phyloP scores from a whole-genome alignment of 2,888 invertebrate genomes.

The Autographa gamma region DNA sequence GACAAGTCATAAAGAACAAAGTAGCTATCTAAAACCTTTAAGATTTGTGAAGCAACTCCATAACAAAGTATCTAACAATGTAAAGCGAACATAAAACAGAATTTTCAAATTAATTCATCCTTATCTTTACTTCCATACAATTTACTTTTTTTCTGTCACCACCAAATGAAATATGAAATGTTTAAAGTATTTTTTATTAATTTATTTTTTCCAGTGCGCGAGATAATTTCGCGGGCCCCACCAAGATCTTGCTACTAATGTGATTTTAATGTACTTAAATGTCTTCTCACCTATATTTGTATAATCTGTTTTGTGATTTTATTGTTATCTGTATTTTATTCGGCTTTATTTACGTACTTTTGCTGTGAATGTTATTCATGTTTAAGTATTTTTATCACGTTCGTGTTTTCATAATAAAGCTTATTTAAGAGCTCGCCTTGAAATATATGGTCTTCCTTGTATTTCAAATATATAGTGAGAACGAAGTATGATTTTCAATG shows the following conservation, averaged over 20 bases:
- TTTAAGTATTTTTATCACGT: conserved; percentile 51
- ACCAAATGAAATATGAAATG: conserved; percentile 77
- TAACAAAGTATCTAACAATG: conserved; percentile 12
- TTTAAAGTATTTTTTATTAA: conserved; percentile 80
- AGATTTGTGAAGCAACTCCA: background rate
- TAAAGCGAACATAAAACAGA: conserved; percentile 28
- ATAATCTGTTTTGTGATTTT: conserved; percentile 75
- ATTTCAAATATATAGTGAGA: conserved; percentile 36
- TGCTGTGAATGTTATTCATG: conserved; percentile 48
- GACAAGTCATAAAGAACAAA: conserved; percentile 6
- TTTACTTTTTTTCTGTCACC: conserved; percentile 79
- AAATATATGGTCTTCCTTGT: conserved; percentile 24
- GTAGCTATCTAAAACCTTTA: background rate
- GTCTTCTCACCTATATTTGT: conserved; percentile 80
- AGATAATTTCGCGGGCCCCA: conserved; percentile 83
- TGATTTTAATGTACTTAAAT: conserved; percentile 88
- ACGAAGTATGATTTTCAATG: conserved; percentile 29
- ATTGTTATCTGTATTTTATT: conserved; percentile 62
- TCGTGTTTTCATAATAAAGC: conserved; percentile 38
- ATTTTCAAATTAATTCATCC: conserved; percentile 51
- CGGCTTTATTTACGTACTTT: conserved; percentile 62
- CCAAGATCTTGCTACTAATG: conserved; percentile 84
- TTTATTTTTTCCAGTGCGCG: conserved; percentile 80
- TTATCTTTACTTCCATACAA: conserved; percentile 84
- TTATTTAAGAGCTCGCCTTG: conserved; percentile 45